Evolutionary conservation across 2,113 vertebrate species (phyloP).

Genomic region (Thinocorus orbignyianus): DNA sequence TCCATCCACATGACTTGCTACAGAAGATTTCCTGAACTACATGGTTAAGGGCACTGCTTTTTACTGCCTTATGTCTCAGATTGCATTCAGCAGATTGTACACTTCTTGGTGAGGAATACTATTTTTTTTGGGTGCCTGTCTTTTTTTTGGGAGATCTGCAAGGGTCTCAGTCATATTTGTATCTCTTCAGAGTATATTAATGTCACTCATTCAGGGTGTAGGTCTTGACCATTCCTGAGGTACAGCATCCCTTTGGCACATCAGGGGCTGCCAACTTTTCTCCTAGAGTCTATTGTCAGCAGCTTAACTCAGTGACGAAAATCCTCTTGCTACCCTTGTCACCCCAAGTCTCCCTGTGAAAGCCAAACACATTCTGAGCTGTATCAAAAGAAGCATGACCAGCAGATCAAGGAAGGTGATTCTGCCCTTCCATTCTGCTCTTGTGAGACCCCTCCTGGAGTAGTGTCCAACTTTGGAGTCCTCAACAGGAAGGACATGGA

Average conservation of each 20-base stretch:
- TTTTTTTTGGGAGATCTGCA: rapidly evolving
- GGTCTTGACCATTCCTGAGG: neutral
- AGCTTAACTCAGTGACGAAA: neutral
- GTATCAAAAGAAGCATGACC: no score
- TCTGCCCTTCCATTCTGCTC: no score
- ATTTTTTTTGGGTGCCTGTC: neutral
- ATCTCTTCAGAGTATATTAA: neutral
- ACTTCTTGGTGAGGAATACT: neutral
- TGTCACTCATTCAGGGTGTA: neutral
- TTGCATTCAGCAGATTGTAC: neutral
- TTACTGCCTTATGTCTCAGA: neutral
- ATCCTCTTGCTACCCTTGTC: neutral
- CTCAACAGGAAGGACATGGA: no score
- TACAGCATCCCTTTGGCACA: neutral
- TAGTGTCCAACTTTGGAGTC: no score
- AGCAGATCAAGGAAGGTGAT: no score
- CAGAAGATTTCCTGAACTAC: neutral
- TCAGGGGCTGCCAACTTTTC: neutral
- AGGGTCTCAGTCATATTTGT: neutral
- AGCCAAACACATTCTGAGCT: neutral
- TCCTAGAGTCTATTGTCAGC: neutral
- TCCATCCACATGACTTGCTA: neutral
- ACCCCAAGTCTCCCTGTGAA: neutral
- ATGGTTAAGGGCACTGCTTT: neutral
- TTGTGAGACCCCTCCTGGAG: no score